Evolutionary conservation across 2,797 vertebrate species (phyloP).

Genomic region (Aulostomus chinensis): DNA sequence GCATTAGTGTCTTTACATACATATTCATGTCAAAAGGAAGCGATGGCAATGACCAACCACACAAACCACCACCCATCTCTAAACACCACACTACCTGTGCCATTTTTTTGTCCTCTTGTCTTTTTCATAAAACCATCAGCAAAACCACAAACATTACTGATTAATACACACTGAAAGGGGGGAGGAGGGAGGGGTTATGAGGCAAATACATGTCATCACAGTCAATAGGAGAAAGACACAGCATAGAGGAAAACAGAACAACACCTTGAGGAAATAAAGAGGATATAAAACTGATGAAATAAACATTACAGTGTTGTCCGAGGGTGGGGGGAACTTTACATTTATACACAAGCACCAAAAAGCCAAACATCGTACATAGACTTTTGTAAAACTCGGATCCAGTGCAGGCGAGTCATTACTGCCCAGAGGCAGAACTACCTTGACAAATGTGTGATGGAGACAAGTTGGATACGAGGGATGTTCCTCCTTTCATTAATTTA

Average conservation of each 20-base stretch:
- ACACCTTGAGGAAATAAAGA: slow-evolving; percentile 64
- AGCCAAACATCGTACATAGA: slow-evolving; percentile 75
- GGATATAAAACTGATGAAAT: slow-evolving; percentile 72
- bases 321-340: slow-evolving; percentile 74
- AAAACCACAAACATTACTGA: slow-evolving; percentile 81
- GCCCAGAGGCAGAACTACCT: slow-evolving; percentile 36
- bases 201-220: slow-evolving; percentile 78
- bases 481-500: slow-evolving; percentile 10
- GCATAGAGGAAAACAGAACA: slow-evolving; percentile 67
- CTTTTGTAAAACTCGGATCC: slow-evolving; percentile 54
- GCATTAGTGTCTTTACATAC: slow-evolving; percentile 80
- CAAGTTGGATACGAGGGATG: slow-evolving; percentile 27
- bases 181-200: slow-evolving; percentile 37
- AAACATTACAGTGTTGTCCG: slow-evolving; percentile 79
- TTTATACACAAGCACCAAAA: slow-evolving; percentile 84
- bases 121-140: slow-evolving; percentile 76
- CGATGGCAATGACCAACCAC: slow-evolving; percentile 58
- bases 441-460: slow-evolving; percentile 37
- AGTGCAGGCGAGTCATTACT: slow-evolving; percentile 60
- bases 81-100: slow-evolving; percentile 63
- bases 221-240: slow-evolving; percentile 68
- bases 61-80: slow-evolving; percentile 57
- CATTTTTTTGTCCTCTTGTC: slow-evolving; percentile 38
- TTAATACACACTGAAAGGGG: slow-evolving; percentile 74
- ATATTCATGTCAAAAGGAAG: slow-evolving; percentile 68